These are phyloP conservation scores for Phorcus lineatus DNA, from an alignment of 2,888 invertebrate genomes.

Conservation along the genomic window DNA sequence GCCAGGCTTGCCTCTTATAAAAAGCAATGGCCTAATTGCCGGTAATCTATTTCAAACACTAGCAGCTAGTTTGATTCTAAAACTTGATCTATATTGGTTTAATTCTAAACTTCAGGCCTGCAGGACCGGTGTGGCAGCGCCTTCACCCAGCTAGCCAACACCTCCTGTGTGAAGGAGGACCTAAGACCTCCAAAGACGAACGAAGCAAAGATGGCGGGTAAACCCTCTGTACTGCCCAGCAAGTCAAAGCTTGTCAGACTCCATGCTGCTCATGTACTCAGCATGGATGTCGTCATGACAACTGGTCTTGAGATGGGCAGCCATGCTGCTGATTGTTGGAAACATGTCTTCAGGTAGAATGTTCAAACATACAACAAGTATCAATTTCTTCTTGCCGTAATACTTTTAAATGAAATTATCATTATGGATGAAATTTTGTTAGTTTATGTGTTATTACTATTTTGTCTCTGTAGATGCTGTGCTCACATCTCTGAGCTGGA, in stretches of 20 bases:
- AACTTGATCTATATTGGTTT: too few species aligned
- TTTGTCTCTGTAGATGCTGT: conserved; percentile 81
- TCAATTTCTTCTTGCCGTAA: too few species aligned
- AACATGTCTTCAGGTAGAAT: conserved; percentile 88
- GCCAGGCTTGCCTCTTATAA: too few species aligned
- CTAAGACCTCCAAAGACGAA: conserved; percentile 47
- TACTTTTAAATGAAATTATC: too few species aligned
- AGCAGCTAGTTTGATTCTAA: too few species aligned
- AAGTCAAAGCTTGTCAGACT: conserved; percentile 78
- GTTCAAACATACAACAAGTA: too few species aligned
- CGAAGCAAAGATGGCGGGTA: conserved; percentile 43
- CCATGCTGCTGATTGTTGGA: conserved; percentile 95
- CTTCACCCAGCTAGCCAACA: conserved; percentile 88
- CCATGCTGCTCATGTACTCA: conserved; percentile 91
- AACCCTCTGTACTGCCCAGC: conserved; percentile 44
- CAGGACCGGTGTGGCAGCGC: conserved; percentile 94
- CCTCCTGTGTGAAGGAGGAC: conserved; percentile 86
- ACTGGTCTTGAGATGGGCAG: conserved; percentile 93
- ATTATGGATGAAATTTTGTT: too few species aligned
- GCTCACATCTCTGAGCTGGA: conserved; percentile 94
- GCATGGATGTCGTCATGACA: conserved; percentile 92
- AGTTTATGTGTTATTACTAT: too few species aligned
- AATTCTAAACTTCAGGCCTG: conserved; percentile 78
- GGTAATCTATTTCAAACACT: too few species aligned
- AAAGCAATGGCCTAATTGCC: too few species aligned